A percentile compares a stretch with the other conserved stretches of the same genome.
phyloP scores from a whole-genome alignment of 2,797 vertebrate species.

The Rousettus madagascariensis region DNA sequence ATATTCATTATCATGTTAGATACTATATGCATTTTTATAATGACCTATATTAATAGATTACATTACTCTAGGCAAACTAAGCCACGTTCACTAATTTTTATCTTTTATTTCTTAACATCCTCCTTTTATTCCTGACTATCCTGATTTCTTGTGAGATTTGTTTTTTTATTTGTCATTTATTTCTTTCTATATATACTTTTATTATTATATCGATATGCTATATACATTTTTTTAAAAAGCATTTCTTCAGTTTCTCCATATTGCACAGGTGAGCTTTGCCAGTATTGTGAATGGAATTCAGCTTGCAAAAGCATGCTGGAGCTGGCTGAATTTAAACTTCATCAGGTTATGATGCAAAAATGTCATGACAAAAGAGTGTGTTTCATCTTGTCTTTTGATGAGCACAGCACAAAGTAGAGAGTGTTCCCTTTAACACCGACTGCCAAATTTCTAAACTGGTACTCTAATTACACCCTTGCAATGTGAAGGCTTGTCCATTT shows the following conservation, averaged over 20 bases:
- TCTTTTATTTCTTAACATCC: not conserved
- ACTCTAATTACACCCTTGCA: conserved; percentile 65
- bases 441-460: conserved; percentile 58
- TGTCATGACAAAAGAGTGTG: conserved; percentile 66
- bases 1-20: not conserved
- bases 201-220: not conserved
- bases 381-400: conserved; percentile 70
- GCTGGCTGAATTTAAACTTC: conserved; percentile 56
- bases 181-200: not conserved
- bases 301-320: not conserved
- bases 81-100: not conserved
- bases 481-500: conserved; percentile 59
- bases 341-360: conserved; percentile 49
- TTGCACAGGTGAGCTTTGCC: not conserved
- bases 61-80: not conserved
- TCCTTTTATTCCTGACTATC: not conserved
- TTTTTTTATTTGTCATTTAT: not conserved
- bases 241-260: conserved; percentile 3
- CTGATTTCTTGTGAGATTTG: not conserved
- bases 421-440: conserved; percentile 64
- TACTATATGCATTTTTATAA: not conserved
- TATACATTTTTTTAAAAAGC: not conserved
- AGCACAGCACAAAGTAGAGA: conserved; percentile 67
- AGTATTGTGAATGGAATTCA: not conserved
- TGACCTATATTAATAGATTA: not conserved